Conservation (phyloP, 2,888 invertebrate genomes). For the Abscondita cerata region DNA sequence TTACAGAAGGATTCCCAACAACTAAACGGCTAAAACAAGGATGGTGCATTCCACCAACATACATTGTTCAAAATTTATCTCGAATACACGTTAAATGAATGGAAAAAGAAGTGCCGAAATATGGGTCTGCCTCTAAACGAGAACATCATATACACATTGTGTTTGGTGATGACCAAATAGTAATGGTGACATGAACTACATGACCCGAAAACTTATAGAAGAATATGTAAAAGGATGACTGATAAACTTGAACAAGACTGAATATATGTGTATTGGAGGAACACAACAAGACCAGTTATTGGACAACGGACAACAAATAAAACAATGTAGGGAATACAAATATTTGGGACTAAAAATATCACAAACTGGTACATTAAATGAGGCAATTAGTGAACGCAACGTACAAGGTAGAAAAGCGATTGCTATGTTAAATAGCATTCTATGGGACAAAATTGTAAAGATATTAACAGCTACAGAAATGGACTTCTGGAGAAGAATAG, state of each 20-base stretch:
- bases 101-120: constrained; percentile 1
- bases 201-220: background rate
- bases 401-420: constrained; percentile 31
- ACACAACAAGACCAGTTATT: background rate
- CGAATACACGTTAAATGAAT: background rate
- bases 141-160: background rate
- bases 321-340: constrained; percentile 20
- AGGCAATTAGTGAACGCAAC: constrained; percentile 27
- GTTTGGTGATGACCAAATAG: background rate
- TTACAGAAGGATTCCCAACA: background rate
- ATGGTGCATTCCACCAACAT: background rate
- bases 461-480: constrained; percentile 8
- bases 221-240: background rate
- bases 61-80: background rate
- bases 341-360: constrained; percentile 29
- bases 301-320: background rate
- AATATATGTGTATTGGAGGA: constrained; percentile 1
- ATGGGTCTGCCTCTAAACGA: background rate
- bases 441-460: constrained; percentile 31
- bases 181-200: background rate
- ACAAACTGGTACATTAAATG: constrained; percentile 30
- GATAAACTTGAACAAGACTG: background rate
- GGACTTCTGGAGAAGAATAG: constrained; percentile 11
- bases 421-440: constrained; percentile 25
- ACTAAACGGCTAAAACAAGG: background rate